Percentiles rank a stretch among this genome's conserved stretches.
Conservation (phyloP, 1,140 invertebrate species). For the Teleogryllus occipitalis region DNA sequence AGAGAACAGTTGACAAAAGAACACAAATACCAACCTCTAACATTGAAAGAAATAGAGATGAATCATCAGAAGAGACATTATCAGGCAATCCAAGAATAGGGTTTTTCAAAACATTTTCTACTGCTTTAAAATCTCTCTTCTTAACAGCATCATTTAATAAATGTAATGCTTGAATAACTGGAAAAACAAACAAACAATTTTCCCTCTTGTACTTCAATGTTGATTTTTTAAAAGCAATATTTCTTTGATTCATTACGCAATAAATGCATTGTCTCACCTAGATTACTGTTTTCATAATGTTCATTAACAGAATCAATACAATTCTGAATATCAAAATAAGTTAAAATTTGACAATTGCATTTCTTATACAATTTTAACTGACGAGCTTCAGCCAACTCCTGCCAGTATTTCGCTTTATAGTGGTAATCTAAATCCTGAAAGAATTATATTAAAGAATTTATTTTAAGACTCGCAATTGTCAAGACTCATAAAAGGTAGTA, state of each 20-base stretch:
- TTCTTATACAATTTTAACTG: slow-evolving; percentile 45
- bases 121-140: slow-evolving; percentile 41
- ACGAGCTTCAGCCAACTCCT: slow-evolving; percentile 42
- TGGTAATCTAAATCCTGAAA: slow-evolving; percentile 41
- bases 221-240: neutral
- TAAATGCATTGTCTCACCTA: slow-evolving; percentile 42
- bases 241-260: neutral
- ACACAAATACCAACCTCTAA: slow-evolving; percentile 46
- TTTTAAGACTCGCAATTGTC: no score
- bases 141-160: slow-evolving; percentile 51
- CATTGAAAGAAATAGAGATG: slow-evolving; percentile 51
- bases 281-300: slow-evolving; percentile 48
- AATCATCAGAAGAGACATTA: slow-evolving; percentile 43
- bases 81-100: slow-evolving; percentile 45
- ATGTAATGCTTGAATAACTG: slow-evolving; percentile 42
- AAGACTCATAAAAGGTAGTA: no score
- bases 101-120: slow-evolving; percentile 44
- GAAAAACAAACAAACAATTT: slow-evolving; percentile 27
- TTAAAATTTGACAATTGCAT: slow-evolving; percentile 50
- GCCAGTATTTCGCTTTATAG: slow-evolving; percentile 48
- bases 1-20: slow-evolving; percentile 23
- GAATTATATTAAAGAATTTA: slow-evolving; percentile 7
- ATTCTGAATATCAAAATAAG: slow-evolving; percentile 60
- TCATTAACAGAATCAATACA: slow-evolving; percentile 58
- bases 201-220: neutral